phyloP scores from a whole-genome alignment of 2,888 invertebrate species.

The Palloptera scutellata region DNA sequence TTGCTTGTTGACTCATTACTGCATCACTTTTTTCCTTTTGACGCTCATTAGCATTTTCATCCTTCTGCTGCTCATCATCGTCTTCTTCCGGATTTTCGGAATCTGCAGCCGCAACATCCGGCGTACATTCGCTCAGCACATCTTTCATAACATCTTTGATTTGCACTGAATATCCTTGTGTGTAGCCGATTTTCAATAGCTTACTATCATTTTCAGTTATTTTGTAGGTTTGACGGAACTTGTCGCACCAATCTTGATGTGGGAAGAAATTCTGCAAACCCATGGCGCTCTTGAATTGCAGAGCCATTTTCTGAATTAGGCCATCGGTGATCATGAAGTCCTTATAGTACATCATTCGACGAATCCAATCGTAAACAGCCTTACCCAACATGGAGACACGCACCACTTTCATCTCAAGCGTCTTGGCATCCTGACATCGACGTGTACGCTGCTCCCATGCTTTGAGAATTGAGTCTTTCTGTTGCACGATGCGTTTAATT shows the following conservation, averaged over 20 bases:
- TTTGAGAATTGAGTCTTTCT: constrained; percentile 52
- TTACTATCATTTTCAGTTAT: constrained; percentile 55
- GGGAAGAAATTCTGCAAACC: constrained; percentile 58
- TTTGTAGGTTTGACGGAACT: constrained; percentile 55
- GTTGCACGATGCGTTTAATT: constrained; percentile 60
- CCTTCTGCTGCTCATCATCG: constrained; percentile 38
- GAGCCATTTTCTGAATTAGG: constrained; percentile 58
- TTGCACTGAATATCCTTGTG: constrained; percentile 58
- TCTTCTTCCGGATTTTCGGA: constrained; percentile 34
- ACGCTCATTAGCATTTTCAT: not conserved
- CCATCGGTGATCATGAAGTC: constrained; percentile 58
- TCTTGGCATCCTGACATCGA: constrained; percentile 52
- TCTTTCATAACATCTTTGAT: constrained; percentile 58
- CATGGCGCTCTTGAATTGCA: constrained; percentile 59
- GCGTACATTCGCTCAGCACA: constrained; percentile 50
- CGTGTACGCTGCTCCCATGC: constrained; percentile 61
- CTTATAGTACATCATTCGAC: constrained; percentile 62
- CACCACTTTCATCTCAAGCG: constrained; percentile 56
- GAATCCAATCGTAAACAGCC: constrained; percentile 61
- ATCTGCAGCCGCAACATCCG: constrained; percentile 27
- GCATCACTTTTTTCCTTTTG: not conserved
- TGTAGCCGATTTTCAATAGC: constrained; percentile 52
- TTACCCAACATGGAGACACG: constrained; percentile 57
- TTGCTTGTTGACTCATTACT: not conserved
- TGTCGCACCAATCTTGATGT: constrained; percentile 59